These are phyloP conservation scores for Amphimedon queenslandica DNA, from an alignment of 37 sponge, comb jelly and placozoan species.

Conservation along the genomic window DNA sequence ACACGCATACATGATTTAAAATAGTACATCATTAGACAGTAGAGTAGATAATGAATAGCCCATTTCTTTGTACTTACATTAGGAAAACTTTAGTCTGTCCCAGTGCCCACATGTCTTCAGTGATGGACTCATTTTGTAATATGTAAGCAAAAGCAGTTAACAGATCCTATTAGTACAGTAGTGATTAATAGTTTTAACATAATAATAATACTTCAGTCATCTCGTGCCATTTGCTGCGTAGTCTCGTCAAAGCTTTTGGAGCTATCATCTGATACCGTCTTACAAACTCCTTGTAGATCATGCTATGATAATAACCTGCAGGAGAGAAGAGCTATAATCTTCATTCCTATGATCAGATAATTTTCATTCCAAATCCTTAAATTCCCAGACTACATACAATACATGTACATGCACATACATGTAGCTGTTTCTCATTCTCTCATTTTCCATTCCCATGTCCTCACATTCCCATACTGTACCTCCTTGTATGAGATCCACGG, in stretches of 20 bases:
- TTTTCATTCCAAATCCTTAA: too few relatives aligned
- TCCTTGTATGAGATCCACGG: conserved; percentile 60
- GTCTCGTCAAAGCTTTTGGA: neutral
- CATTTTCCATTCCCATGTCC: too few relatives aligned
- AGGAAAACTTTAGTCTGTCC: conserved; percentile 60
- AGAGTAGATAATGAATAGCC: too few relatives aligned
- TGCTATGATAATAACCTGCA: conserved; percentile 31
- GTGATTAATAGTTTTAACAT: neutral
- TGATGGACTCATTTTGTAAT: conserved; percentile 8
- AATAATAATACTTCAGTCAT: conserved; percentile 11
- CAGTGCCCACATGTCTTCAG: conserved; percentile 48
- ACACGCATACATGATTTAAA: too few relatives aligned
- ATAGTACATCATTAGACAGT: too few relatives aligned
- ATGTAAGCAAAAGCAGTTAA: conserved; percentile 8
- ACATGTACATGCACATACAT: conserved; percentile 1
- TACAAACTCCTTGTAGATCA: conserved; percentile 33
- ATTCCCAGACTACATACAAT: neutral
- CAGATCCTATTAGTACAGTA: conserved; percentile 8
- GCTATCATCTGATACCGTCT: conserved; percentile 16
- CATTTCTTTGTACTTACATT: conserved; percentile 22
- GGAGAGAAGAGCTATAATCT: neutral
- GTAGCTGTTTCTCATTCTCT: too few relatives aligned
- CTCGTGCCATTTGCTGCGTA: neutral
- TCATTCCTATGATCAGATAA: neutral
- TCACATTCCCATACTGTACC: too few relatives aligned